phyloP scores from a whole-genome alignment of 1,140 invertebrate genomes.

The Calycopis cecrops region DNA sequence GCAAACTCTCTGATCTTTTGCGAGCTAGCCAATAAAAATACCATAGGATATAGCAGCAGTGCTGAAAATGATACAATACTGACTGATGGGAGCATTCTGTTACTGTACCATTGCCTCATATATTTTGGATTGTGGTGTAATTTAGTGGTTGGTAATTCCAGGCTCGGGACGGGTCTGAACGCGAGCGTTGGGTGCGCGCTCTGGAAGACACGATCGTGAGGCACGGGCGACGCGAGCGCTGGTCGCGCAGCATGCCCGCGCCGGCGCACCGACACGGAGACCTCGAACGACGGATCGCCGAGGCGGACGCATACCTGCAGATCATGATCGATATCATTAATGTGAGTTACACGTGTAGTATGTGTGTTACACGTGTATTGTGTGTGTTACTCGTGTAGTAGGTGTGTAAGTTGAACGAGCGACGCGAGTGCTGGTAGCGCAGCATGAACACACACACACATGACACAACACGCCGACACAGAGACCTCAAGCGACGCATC shows the following conservation, averaged over 20 bases:
- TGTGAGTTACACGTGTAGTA: conserved; percentile 74
- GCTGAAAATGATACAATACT: too few species aligned
- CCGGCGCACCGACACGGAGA: conserved; percentile 60
- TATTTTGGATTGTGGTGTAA: too few species aligned
- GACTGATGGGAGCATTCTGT: too few species aligned
- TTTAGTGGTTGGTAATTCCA: conserved; percentile 46
- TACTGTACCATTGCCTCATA: too few species aligned
- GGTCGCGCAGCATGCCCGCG: conserved; percentile 60
- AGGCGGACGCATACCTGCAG: conserved; percentile 97
- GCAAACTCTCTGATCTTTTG: too few species aligned
- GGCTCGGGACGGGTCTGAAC: conserved; percentile 94
- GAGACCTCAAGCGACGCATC: conserved; percentile 90
- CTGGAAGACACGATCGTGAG: conserved; percentile 95
- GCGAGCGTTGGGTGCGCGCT: conserved; percentile 96
- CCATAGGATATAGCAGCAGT: too few species aligned
- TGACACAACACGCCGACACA: conserved; percentile 55
- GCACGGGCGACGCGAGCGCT: conserved; percentile 81
- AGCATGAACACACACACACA: conserved; percentile 50
- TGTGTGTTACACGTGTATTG: too few species aligned
- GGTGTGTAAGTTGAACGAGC: conserved; percentile 69
- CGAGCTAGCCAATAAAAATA: too few species aligned
- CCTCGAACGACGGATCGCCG: conserved; percentile 93
- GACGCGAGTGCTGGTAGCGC: conserved; percentile 74
- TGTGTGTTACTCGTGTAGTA: too few species aligned
- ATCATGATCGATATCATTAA: conserved; percentile 95